A percentile compares a stretch with the other conserved stretches of the same genome.
phyloP scores from a whole-genome alignment of 1,140 invertebrate genomes.

The Triops cancriformis region DNA sequence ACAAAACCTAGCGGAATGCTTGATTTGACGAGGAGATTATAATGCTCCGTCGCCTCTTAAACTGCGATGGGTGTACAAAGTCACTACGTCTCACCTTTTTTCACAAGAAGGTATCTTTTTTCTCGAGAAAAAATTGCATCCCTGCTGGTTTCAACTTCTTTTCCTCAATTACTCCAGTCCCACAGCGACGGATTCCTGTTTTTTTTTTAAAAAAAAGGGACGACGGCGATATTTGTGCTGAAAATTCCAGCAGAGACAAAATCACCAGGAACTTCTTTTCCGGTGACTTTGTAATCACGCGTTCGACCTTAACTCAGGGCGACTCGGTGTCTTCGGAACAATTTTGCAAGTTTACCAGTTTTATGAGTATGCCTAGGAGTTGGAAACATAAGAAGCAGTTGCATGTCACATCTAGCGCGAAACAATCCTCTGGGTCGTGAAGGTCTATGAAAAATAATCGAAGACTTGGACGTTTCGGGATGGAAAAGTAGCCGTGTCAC shows the following conservation, averaged over 20 bases:
- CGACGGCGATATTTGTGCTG: not conserved
- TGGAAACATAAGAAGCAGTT: not conserved
- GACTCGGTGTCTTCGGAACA: not conserved
- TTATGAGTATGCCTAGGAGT: not conserved
- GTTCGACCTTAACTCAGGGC: too few species aligned
- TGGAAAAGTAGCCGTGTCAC: slow-evolving; percentile 12
- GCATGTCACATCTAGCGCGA: not conserved
- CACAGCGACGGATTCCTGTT: not conserved
- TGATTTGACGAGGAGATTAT: not conserved
- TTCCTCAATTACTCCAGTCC: not conserved
- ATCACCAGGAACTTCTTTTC: too few species aligned
- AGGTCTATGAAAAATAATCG: not conserved
- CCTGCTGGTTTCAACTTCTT: not conserved
- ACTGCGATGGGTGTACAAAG: not conserved
- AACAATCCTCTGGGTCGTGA: not conserved
- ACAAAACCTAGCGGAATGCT: not conserved
- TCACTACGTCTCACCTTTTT: not conserved
- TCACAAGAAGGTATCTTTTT: not conserved
- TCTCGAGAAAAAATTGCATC: not conserved
- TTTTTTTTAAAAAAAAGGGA: not conserved
- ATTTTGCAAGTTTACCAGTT: not conserved
- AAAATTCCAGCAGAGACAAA: not conserved
- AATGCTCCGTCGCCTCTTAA: not conserved
- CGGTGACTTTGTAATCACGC: too few species aligned
- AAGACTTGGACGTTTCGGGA: not conserved